Evolutionary conservation across 2,888 invertebrate genomes (phyloP).

Genomic region (Trachelus troglodyta): DNA sequence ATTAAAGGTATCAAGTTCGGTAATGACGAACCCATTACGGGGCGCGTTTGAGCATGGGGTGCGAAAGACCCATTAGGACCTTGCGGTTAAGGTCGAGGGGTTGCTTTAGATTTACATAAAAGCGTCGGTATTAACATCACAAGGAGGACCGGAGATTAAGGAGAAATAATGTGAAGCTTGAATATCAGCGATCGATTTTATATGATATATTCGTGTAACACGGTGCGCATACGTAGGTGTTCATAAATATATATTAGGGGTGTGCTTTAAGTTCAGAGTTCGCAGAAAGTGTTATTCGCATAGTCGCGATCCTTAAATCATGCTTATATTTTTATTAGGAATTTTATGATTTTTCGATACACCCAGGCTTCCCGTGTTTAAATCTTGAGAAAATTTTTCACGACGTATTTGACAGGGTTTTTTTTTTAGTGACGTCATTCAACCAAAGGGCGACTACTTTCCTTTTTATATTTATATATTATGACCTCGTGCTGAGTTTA

Average conservation of each 20-base stretch:
- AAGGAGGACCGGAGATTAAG: not conserved
- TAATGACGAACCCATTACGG: slow-evolving; percentile 44
- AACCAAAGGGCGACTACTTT: not conserved
- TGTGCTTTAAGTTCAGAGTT: not conserved
- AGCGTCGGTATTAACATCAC: not conserved
- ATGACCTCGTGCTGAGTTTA: not conserved
- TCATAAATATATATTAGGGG: not conserved
- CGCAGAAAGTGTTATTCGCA: not conserved
- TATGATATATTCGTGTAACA: not conserved
- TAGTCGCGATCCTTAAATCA: not conserved
- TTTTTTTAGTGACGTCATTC: not conserved
- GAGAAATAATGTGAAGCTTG: not conserved
- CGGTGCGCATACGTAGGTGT: accelerated
- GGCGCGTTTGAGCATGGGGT: not conserved
- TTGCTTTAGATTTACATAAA: slow-evolving; percentile 1
- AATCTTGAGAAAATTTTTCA: not conserved
- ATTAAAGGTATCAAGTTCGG: slow-evolving; percentile 42
- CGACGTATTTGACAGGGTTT: no score
- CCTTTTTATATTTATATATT: not conserved
- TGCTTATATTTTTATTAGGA: not conserved
- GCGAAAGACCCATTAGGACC: slow-evolving; percentile 3
- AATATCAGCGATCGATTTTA: not conserved
- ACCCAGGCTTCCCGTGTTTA: not conserved
- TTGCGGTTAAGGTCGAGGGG: slow-evolving; percentile 1
- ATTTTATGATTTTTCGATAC: not conserved